phyloP scores from a whole-genome alignment of 2,797 vertebrate species.

The Poecilia picta region DNA sequence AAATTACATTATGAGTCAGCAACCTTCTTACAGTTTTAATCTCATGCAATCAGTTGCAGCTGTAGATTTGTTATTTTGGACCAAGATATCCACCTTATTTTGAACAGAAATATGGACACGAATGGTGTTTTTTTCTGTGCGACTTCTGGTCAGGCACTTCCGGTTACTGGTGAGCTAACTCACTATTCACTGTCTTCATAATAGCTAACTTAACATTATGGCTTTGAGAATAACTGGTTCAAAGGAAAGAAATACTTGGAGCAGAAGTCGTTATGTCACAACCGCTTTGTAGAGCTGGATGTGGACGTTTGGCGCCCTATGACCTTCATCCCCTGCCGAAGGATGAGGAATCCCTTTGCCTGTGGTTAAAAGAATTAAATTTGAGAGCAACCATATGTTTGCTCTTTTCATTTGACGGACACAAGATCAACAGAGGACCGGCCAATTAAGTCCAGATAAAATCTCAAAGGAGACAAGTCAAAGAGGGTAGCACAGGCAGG shows the following conservation, averaged over 20 bases:
- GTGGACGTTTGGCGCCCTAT: neutral
- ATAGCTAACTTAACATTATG: neutral
- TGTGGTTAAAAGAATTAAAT: neutral
- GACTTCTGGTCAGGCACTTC: neutral
- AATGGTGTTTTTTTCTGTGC: neutral
- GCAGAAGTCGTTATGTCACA: neutral
- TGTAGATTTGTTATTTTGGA: constrained; percentile 30
- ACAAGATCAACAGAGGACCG: neutral
- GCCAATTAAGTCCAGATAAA: neutral
- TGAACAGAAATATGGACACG: neutral
- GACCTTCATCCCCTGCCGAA: neutral
- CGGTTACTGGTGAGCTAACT: neutral
- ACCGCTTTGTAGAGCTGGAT: neutral
- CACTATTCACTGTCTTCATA: neutral
- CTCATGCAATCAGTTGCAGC: constrained; percentile 32
- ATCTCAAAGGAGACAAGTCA: too few relatives aligned
- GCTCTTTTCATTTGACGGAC: neutral
- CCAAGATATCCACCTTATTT: constrained; percentile 28
- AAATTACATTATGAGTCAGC: constrained; percentile 41
- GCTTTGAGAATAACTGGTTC: neutral
- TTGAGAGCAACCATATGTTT: neutral
- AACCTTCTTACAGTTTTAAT: constrained; percentile 21
- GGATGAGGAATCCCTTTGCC: neutral
- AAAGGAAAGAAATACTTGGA: neutral
- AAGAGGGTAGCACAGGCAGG: too few relatives aligned